Evolutionary conservation across 1,140 invertebrate species (phyloP), one percentile per base, ranked within the genome.

Genomic region (Drosophila insularis): DNA sequence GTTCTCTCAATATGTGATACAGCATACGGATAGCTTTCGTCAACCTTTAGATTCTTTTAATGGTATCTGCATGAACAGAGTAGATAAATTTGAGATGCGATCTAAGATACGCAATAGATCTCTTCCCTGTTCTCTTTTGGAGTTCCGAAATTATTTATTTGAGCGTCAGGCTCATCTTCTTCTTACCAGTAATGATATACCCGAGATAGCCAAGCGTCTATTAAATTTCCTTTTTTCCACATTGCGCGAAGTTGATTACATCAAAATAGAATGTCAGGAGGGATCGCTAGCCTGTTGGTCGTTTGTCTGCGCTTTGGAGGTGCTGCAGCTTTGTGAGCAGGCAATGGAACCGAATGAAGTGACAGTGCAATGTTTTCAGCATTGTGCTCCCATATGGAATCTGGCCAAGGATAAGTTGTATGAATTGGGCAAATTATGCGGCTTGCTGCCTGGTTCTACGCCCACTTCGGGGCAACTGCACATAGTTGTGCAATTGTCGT

Each of bases 91-190:
- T 74, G 93, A 95, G 81, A 93, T 95, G 80, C 93, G 97, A 74
- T 92, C 94, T 71, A 93, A 95, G 50, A 95, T 98, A 68, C 93
- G 94, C 46, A 94, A 95, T 53, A 95, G 95, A 74, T 94, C 94
- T 0, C 82, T 19, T 19, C 43, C 17, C 2, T 50, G 95, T 21
- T 96, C 96, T 2, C 92, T 99, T 46, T 92, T 99, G 78, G 97
- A 99, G 91, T 96, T 99, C 80, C 94, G 98, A 68, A 98, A 97
- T 92, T 99, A 99, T 93, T 93, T 99, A 67, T 99, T 98, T 92
- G 95, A 97, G 78, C 94, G 98, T 79, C 98, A 99, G 93, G 97
- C 97, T 92, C 95, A 91, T 69, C 50, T 92, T 39, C 62, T 92
- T 55, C 74, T 90, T 1, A 70, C 67, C n/a, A 79, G 71, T 27